Base-by-base conservation (phyloP, 1,140 invertebrate species). In the Bombus turneri region DNA sequence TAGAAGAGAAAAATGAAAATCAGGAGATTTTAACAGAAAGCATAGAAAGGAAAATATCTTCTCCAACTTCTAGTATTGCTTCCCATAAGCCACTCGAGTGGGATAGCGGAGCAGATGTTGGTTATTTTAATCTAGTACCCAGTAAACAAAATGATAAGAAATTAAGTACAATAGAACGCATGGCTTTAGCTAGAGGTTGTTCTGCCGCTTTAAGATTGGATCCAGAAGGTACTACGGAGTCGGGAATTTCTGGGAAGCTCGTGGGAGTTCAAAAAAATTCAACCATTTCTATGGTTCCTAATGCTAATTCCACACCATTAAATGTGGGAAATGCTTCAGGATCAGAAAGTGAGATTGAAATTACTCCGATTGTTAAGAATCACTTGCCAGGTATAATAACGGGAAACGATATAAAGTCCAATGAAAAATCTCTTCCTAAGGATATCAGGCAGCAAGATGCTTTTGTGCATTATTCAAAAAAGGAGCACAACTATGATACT, bases 51-150 rank as follows among this genome's bases (percentile, higher is more conserved):
- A 95, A 94, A 78, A 34, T 91, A n/a, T 87, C 93, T 25, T 96
- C 96, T 13, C 96, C 96, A 25, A 96, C 96, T 57, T 97, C 96
- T 75, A 97, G 97, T 91, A 92, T 96, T 1, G 95, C 96, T 6
- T 97, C 97, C 4, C 96, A 96, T 87, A 95, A 96, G 13, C 96
- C 96, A 86, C 92, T 97, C 6, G 97, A 97, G 94, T 97, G 97
- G 97, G 97, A 97, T 91, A 97, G 96, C 84, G 96, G 97, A 73
- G 97, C 97, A 13, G 97, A 98, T 94, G 97, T 97, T 64, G 97
- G 97, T 10, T 98, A 98, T 94, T 95, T 92, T 39, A 96, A 96
- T 92, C 91, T 79, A 68, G 62, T 87, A 22, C 85, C 90, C n/a
- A 86, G 94, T 85, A 95, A 94, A 91, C 94, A 95, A 28, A 93